Evolutionary conservation across 2,888 invertebrate genomes (phyloP).

Genomic region (Philaethria dido): DNA sequence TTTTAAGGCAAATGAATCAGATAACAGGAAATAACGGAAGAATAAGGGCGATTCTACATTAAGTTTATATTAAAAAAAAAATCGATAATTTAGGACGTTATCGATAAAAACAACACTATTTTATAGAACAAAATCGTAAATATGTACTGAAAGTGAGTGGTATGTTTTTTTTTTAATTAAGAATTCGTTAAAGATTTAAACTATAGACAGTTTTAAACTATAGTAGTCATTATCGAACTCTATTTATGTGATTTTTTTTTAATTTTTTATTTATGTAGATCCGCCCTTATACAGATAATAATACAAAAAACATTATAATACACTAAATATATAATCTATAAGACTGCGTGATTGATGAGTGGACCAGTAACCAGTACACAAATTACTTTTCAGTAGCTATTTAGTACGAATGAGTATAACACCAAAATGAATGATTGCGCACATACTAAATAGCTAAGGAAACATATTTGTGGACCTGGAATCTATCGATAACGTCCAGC

Average conservation of each 20-base stretch:
- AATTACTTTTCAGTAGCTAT: constrained; percentile 58
- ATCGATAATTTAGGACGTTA: constrained; percentile 28
- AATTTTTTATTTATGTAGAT: constrained; percentile 36
- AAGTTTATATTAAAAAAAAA: neutral
- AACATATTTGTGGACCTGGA: constrained; percentile 59
- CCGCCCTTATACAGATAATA: constrained; percentile 36
- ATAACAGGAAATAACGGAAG: neutral
- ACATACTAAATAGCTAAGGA: constrained; percentile 62
- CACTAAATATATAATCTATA: constrained; percentile 29
- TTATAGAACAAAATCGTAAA: neutral
- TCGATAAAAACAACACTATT: constrained; percentile 29
- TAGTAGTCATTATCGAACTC: too few species aligned
- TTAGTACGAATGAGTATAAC: constrained; percentile 55
- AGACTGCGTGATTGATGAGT: constrained; percentile 35
- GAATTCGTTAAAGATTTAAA: too few species aligned
- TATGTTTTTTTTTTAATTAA: neutral
- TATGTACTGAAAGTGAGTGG: neutral
- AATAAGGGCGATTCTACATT: constrained; percentile 39
- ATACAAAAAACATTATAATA: constrained; percentile 17
- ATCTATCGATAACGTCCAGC: constrained; percentile 54
- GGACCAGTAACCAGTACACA: constrained; percentile 51
- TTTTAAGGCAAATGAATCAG: constrained; percentile 12
- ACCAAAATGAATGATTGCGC: constrained; percentile 53
- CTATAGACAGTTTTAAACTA: too few species aligned
- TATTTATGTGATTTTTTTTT: too few species aligned